phyloP scores from a whole-genome alignment of 2,888 invertebrate species.

The Trissonchulus latispiculum region DNA sequence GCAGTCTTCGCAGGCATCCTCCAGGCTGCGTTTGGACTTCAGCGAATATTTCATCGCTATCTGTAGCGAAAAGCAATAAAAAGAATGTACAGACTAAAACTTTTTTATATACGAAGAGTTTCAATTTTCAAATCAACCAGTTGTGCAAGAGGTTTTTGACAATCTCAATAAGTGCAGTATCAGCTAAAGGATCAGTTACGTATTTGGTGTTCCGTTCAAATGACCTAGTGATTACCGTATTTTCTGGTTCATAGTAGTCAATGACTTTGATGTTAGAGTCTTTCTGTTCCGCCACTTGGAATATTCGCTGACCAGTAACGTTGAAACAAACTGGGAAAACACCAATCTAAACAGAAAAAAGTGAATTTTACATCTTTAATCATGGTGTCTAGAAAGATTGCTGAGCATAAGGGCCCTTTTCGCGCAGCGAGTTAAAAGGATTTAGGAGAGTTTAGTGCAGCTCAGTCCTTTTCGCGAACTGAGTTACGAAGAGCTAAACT shows the following conservation, averaged over 20 bases:
- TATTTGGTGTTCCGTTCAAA: no score
- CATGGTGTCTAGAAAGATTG: background rate
- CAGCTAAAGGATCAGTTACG: no score
- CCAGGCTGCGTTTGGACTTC: background rate
- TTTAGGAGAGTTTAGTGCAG: background rate
- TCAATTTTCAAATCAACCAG: no score
- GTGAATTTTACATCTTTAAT: background rate
- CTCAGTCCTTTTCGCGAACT: no score
- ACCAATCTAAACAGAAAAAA: slow-evolving; percentile 30
- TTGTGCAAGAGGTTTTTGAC: no score
- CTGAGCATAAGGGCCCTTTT: background rate
- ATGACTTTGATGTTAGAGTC: slow-evolving; percentile 72
- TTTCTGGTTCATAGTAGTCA: slow-evolving; percentile 73
- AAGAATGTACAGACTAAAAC: no score
- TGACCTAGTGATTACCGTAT: no score
- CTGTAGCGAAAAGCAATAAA: no score
- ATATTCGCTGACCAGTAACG: slow-evolving; percentile 67
- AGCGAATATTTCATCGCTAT: background rate
- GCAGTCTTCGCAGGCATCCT: slow-evolving; percentile 16
- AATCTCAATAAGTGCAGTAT: no score
- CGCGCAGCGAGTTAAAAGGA: background rate
- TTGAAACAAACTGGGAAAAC: slow-evolving; percentile 59
- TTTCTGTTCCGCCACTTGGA: slow-evolving; percentile 72
- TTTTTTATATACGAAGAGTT: no score
- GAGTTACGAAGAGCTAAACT: no score